Evolutionary conservation across 2,113 vertebrate genomes (phyloP), one percentile per base, ranked within the genome.

Genomic region (Empidonax alnorum): DNA sequence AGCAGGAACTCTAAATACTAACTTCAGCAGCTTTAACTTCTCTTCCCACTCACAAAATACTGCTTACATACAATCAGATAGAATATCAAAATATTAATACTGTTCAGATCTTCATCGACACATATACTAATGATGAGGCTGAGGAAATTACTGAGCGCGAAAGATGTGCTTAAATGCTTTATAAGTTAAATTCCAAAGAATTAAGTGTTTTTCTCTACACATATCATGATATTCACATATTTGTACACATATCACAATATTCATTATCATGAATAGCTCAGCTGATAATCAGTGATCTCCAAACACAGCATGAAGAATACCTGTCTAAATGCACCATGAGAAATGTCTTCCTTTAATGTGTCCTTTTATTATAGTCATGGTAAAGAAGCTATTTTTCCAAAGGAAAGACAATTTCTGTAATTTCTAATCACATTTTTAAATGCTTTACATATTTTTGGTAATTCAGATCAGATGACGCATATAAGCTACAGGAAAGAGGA

Each of bases 1-100:
- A 90, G 53, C 67, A 88, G 80, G 53, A 83, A 86, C 33, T 61
- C 49, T 83, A 73, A 93, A 62, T 62, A 50, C 28, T 74, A 33
- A 62, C 31, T 78, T 55, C 46, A 72, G 14, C n/a, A 77, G 18
- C 41, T 92, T 84, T 87, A 58, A 84, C 33, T 86, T 92, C 28
- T 69, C 63, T 92, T 76, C 28, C 79, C 62, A 46, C 59, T 92
- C 55, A 66, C 31, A 39, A 73, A 89, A 46, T 35, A 84, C 17
- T 20, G 28, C 37, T 73, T 81, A 56, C 28, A 30, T 35, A n/a
- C 61, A 56, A 76, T 33, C 16, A 90, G 30, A 33, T 39, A 41
- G 39, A 59, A 21, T 66, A 74, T 74, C 20, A 77, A 86, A 92
- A 87, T 68, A 50, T 39, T 65, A n/a, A 21, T 41, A 71, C 41